Base-by-base conservation (phyloP, 2,888 invertebrate genomes). In the Diplolepis rosae region DNA sequence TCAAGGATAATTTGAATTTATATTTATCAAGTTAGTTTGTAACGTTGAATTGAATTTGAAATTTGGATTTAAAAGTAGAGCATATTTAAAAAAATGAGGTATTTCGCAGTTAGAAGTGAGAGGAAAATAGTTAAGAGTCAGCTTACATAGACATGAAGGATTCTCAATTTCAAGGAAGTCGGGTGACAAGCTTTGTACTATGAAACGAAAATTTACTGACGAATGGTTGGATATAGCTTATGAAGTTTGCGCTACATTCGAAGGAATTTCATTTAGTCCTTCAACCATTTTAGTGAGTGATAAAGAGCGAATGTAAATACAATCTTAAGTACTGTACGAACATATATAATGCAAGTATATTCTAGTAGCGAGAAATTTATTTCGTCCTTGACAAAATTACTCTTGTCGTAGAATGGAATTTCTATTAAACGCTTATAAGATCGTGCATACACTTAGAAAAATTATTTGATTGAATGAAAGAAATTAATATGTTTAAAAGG, bases 251-350 rank as follows among this genome's bases (percentile, higher is more conserved):
- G 24, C 18, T 24, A 24, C 11, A 50, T 13, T 50, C 27, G 27
- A 50, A 50, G 50, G 50, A 50, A 50, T 50, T 50, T 50, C 50
- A 50, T 50, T 50, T 50, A 50, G 50, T 11, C 22, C 50, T 50
- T 50, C 24, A 15, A 50, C 9, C 5, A 24, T 13, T 50, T 27
- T 22, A 50, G 18, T 18, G 9, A 24, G 50, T 50, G 50, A 50
- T 50, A 50, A 50, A 50, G 22, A 22, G 50, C 50, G 9, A 6
- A 50, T 24, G 24, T 42, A 42, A n/a, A 11, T 5, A 50, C 50
- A 24, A 50, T 7, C 22, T 24, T 24, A 24, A 22, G 9, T 13
- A 13, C 13, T 39, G 9, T 13, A 2, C 11, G 13, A 39, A 7
- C 39, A 39, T 9, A 39, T 39, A 39, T n/a, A n/a, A n/a, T n/a